Evolutionary conservation across 2,113 vertebrate species (phyloP).

Genomic region (Meriones unguiculatus): DNA sequence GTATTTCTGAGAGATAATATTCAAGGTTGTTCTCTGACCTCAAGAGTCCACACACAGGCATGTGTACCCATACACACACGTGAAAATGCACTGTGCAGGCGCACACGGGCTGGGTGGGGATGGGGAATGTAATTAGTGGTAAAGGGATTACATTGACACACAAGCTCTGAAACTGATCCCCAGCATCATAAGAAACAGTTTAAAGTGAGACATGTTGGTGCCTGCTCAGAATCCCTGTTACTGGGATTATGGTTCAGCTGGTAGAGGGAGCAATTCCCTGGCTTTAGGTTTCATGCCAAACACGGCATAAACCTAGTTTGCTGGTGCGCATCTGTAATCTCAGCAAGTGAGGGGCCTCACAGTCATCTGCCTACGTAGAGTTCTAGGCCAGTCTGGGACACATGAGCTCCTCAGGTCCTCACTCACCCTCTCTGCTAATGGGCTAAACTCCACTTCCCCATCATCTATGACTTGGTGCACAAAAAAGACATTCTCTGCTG

Average conservation of each 20-base stretch:
- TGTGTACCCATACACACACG: not conserved
- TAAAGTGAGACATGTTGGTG: not conserved
- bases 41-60: not conserved
- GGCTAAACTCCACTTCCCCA: not conserved
- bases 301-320: too few relatives aligned
- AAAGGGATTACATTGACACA: not conserved
- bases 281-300: not conserved
- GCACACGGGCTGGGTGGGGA: not conserved
- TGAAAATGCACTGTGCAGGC: not conserved
- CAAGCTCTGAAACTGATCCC: not conserved
- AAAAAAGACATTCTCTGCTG: not conserved
- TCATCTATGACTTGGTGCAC: not conserved
- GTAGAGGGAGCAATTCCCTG: not conserved
- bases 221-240: not conserved
- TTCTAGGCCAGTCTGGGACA: not conserved
- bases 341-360: not conserved
- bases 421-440: not conserved
- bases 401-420: not conserved
- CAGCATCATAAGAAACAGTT: not conserved
- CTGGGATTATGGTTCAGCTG: not conserved
- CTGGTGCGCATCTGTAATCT: not conserved
- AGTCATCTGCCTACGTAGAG: not conserved
- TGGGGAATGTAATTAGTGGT: not conserved
- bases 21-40: not conserved
- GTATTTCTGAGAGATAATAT: not conserved